Base-by-base conservation (phyloP, 2,113 vertebrate species). In the Macquaria ambigua region DNA sequence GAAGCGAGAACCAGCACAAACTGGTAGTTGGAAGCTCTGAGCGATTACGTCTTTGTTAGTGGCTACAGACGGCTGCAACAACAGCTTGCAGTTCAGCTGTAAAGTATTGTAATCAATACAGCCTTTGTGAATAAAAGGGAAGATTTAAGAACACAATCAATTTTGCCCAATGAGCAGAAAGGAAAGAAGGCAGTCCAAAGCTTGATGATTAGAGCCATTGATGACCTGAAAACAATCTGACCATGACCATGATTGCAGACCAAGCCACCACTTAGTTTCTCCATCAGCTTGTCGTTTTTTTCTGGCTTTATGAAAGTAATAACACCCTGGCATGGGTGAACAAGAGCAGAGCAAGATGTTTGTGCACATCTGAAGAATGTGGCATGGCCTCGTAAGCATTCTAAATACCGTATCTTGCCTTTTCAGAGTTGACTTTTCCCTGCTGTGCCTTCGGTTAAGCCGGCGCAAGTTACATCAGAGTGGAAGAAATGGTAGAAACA, bases 1-100 rank as follows among this genome's bases (percentile, higher is more conserved):
- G 74, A 85, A 89, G 86, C 43, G 61, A 78, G 31, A 52, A 90
- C 73, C 50, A 81, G 77, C 74, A 79, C 85, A 93, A 94, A 92
- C 91, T 93, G 90, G 88, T 83, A 85, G 89, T 91, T 93, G 81
- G 85, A 85, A 37, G 75, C 81, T 91, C 89, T 89, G 91, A 94
- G 86, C 84, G 91, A 94, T 94, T 93, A 92, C 62, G 56, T 89
- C 91, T 92, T 93, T 93, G 92, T 93, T 91, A 87, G 92, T 61
- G 67, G 73, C 86, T 90, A 89, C 86, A 90, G 90, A 92, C 21
- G 86, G 80, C 61, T 53, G 87, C 82, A 69, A 83, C 81, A 82
- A 82, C 70, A 78, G 89, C 85, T 85, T 56, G 76, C 79, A 74
- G 77, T 67, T 81, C 67, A 82, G 81, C 90, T 83, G 73, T 86